A percentile compares a stretch with the other conserved stretches of the same genome.
phyloP scores from a whole-genome alignment of 2,888 invertebrate species.

The Eristalis intricaria region DNA sequence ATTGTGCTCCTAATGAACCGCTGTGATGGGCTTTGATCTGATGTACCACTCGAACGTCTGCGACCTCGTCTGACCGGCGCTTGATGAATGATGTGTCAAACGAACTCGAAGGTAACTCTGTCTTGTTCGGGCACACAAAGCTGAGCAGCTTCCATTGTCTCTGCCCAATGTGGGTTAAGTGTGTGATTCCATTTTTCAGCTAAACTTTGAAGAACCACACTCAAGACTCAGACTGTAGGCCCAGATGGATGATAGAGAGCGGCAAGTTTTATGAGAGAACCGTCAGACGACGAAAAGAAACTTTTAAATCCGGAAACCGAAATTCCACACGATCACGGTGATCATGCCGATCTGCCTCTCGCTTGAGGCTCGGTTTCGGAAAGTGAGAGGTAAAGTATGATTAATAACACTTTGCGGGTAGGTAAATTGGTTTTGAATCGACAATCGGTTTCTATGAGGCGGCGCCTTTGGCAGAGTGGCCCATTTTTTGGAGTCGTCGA shows the following conservation, averaged over 20 bases:
- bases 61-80: slow-evolving; percentile 5
- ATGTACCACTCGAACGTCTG: slow-evolving; percentile 13
- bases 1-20: neutral
- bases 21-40: slow-evolving; percentile 6
- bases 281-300: neutral
- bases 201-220: neutral
- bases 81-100: slow-evolving; percentile 24
- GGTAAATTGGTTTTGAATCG: neutral
- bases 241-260: neutral
- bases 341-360: neutral
- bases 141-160: neutral
- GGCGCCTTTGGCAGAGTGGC: neutral
- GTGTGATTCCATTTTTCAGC: neutral
- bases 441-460: neutral
- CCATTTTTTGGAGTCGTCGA: neutral
- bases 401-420: neutral
- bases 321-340: neutral
- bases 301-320: neutral
- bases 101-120: slow-evolving; percentile 9
- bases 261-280: neutral
- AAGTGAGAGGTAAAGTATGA: neutral
- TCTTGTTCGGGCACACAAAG: neutral
- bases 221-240: neutral
- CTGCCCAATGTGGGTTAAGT: neutral
- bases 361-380: neutral